These are phyloP conservation scores for Laterallus jamaicensis DNA, from an alignment of 2,113 vertebrate species.

Conservation along the genomic window DNA sequence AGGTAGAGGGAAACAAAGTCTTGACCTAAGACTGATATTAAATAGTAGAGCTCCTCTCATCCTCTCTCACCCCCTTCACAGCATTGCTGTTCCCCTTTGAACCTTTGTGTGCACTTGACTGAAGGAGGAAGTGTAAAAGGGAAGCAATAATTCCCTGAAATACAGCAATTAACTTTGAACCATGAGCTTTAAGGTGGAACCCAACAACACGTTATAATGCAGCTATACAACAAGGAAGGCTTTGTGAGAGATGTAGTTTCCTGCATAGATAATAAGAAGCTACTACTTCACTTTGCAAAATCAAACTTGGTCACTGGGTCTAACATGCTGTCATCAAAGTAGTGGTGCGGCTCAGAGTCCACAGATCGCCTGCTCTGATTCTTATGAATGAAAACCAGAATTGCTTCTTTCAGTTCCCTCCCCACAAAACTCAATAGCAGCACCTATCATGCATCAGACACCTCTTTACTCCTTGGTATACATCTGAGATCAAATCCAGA, in stretches of 20 bases:
- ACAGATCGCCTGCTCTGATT: not conserved
- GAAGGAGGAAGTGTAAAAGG: not conserved
- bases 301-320: not conserved
- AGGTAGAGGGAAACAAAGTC: not conserved
- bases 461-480: not conserved
- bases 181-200: not conserved
- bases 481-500: not conserved
- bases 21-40: not conserved
- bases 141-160: not conserved
- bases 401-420: not conserved
- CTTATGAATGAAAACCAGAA: not conserved
- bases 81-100: not conserved
- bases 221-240: not conserved
- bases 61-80: not conserved
- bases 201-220: not conserved
- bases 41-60: not conserved
- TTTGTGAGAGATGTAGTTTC: not conserved
- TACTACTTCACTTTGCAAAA: not conserved
- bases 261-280: not conserved
- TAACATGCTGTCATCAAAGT: not conserved
- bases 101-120: not conserved
- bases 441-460: not conserved
- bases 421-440: not conserved
- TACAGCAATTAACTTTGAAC: not conserved
- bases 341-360: not conserved